Percentiles rank a stretch among this genome's conserved stretches.
phyloP scores from a whole-genome alignment of 2,113 vertebrate genomes.

The Corythoichthys intestinalis region DNA sequence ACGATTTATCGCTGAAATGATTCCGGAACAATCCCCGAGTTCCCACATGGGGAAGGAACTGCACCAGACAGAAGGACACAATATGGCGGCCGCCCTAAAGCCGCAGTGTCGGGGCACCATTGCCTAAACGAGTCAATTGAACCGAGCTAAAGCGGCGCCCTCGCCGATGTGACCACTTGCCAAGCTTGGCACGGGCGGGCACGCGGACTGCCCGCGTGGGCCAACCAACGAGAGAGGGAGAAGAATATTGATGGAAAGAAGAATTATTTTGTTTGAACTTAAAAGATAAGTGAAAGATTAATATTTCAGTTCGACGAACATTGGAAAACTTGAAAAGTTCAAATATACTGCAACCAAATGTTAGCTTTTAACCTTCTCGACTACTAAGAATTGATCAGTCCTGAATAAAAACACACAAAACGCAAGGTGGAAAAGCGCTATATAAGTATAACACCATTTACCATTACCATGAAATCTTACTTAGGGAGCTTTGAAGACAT shows the following conservation, averaged over 20 bases:
- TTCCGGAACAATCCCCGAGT: not conserved
- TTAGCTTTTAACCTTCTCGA: too few species aligned
- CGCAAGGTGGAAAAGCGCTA: too few species aligned
- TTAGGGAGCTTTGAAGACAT: too few species aligned
- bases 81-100: slow-evolving; percentile 39
- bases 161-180: slow-evolving; percentile 46
- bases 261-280: too few species aligned
- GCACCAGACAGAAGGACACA: slow-evolving; percentile 2
- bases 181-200: slow-evolving; percentile 47
- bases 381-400: too few species aligned
- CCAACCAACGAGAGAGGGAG: not conserved
- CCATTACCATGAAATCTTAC: too few species aligned
- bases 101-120: slow-evolving; percentile 67
- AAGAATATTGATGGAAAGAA: not conserved
- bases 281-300: too few species aligned
- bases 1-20: not conserved
- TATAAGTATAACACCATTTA: too few species aligned
- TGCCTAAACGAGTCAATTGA: slow-evolving; percentile 69
- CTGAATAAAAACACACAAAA: too few species aligned
- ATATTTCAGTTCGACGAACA: too few species aligned
- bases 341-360: too few species aligned
- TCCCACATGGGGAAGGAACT: not conserved
- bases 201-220: not conserved
- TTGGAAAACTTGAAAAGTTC: too few species aligned
- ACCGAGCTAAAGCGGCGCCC: slow-evolving; percentile 58